phyloP scores from a whole-genome alignment of 2,113 vertebrate genomes.

The Pycnonotus jocosus region DNA sequence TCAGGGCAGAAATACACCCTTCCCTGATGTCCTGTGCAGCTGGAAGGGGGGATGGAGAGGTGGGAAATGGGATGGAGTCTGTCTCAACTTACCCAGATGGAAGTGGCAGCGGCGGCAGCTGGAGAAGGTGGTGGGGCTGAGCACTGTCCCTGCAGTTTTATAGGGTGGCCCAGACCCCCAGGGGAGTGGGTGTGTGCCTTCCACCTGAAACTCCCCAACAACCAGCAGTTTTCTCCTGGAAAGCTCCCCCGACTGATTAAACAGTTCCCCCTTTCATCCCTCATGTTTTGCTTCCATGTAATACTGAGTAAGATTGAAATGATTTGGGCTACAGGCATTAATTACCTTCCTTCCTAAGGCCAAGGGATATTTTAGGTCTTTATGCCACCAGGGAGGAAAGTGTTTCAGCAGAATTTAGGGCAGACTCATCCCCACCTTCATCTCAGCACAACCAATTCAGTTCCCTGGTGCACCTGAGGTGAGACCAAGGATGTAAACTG shows the following conservation, averaged over 20 bases:
- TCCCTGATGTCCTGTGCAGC: fast-evolving
- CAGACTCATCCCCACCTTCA: not conserved
- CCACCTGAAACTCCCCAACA: not conserved
- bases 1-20: not conserved
- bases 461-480: not conserved
- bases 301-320: constrained; percentile 53
- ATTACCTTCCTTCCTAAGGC: constrained; percentile 29
- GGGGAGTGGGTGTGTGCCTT: not conserved
- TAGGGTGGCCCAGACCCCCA: not conserved
- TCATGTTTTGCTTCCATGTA: constrained; percentile 32
- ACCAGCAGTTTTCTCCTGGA: constrained; percentile 28
- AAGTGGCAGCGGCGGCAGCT: fast-evolving
- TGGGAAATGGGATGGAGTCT: not conserved
- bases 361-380: constrained; percentile 1
- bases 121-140: not conserved
- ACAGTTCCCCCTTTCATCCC: constrained; percentile 44
- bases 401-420: constrained; percentile 19
- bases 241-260: not conserved
- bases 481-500: not conserved
- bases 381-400: not conserved
- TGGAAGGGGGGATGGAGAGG: not conserved
- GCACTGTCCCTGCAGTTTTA: not conserved
- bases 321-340: not conserved
- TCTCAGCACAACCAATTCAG: not conserved
- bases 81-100: not conserved